phyloP scores from a whole-genome alignment of 2,797 vertebrate genomes.

The Lophura swinhoii region DNA sequence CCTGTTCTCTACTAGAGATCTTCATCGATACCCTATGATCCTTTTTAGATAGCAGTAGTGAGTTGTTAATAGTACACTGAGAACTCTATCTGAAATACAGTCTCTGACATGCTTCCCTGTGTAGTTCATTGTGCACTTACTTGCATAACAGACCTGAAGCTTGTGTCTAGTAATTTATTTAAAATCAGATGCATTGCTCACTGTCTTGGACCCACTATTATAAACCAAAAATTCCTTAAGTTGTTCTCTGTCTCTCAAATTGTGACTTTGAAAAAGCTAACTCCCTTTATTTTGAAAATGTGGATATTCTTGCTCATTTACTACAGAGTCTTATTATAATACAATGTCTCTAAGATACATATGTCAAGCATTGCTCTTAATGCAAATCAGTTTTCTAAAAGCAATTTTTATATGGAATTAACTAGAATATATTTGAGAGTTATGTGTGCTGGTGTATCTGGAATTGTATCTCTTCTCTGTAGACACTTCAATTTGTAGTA shows the following conservation, averaged over 20 bases:
- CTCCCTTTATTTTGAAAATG: background rate
- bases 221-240: background rate
- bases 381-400: background rate
- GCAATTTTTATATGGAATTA: background rate
- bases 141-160: background rate
- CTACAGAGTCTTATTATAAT: background rate
- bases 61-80: background rate
- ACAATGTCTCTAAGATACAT: background rate
- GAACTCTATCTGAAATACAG: background rate
- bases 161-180: background rate
- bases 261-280: background rate
- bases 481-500: background rate
- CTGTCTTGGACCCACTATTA: background rate
- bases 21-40: background rate
- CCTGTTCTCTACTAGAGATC: background rate
- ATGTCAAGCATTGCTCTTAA: background rate
- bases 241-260: background rate
- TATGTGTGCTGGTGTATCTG: background rate
- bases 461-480: background rate
- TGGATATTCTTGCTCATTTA: fast-evolving
- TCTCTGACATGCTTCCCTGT: background rate
- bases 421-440: background rate
- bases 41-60: background rate
- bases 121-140: background rate
- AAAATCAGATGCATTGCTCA: background rate